phyloP scores from a whole-genome alignment of 1,140 invertebrate species.

The Rhagoletis zephyria region DNA sequence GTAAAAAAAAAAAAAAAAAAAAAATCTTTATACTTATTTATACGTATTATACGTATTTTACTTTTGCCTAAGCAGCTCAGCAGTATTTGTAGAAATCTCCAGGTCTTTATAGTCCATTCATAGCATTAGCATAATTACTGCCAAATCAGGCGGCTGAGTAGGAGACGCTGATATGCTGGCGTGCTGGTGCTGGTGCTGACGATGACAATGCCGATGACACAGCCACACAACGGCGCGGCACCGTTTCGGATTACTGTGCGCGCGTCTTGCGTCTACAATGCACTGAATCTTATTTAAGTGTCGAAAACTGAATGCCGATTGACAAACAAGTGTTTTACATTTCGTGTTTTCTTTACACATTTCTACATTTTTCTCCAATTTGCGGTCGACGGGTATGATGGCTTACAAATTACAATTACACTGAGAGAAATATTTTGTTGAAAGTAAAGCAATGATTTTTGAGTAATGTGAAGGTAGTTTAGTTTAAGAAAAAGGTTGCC shows the following conservation, averaged over 20 bases:
- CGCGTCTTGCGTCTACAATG: not conserved
- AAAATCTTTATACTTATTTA: no score
- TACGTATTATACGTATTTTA: no score
- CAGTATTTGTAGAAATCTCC: constrained; percentile 41
- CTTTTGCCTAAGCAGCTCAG: no score
- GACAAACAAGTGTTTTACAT: constrained; percentile 52
- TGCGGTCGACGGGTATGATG: not conserved
- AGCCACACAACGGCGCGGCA: not conserved
- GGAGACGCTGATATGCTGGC: not conserved
- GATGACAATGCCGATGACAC: constrained; percentile 24
- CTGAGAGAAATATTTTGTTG: not conserved
- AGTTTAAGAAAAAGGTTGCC: no score
- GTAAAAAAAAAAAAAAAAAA: not conserved
- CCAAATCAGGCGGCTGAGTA: constrained; percentile 43
- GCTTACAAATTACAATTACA: constrained; percentile 11
- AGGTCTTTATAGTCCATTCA: constrained; percentile 22
- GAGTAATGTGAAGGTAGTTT: no score
- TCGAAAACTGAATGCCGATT: constrained; percentile 38
- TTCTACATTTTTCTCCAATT: not conserved
- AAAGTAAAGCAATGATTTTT: no score
- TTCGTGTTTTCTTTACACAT: not conserved
- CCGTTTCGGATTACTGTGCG: not conserved
- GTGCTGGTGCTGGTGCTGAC: not conserved
- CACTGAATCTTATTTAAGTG: constrained; percentile 38
- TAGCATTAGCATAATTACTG: constrained; percentile 54